These are phyloP conservation scores for Elysia chlorotica DNA, from an alignment of 1,140 invertebrate genomes.

Conservation along the genomic window DNA sequence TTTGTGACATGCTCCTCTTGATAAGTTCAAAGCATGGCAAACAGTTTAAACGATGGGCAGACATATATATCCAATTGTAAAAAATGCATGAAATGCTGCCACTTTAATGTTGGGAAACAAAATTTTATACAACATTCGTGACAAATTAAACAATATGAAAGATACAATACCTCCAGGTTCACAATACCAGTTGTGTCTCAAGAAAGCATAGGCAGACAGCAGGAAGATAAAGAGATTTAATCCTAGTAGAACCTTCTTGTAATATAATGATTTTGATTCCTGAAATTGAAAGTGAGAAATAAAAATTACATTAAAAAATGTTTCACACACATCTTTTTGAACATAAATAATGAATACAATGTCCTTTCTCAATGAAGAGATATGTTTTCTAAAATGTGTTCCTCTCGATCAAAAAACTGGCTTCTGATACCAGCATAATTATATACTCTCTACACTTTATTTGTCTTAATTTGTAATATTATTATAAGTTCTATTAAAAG, in stretches of 20 bases:
- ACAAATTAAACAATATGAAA: not conserved
- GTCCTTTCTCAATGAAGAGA: too few species aligned
- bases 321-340: too few species aligned
- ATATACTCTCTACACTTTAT: too few species aligned
- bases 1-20: too few species aligned
- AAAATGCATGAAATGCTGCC: not conserved
- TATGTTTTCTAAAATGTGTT: too few species aligned
- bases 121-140: not conserved
- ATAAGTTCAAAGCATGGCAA: too few species aligned
- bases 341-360: too few species aligned
- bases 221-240: slow-evolving; percentile 80
- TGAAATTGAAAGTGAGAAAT: slow-evolving; percentile 23
- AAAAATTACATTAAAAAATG: not conserved
- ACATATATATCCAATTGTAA: not conserved
- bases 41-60: too few species aligned
- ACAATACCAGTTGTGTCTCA: slow-evolving; percentile 89
- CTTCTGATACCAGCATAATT: too few species aligned
- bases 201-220: slow-evolving; percentile 85
- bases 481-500: too few species aligned
- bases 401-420: too few species aligned
- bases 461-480: too few species aligned
- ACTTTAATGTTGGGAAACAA: not conserved
- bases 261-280: slow-evolving; percentile 73
- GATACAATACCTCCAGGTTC: slow-evolving; percentile 81
- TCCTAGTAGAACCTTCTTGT: slow-evolving; percentile 76